These are phyloP conservation scores for Zoanthus sansibaricus DNA, from an alignment of 92 coral and sea anemone genomes.

Conservation along the genomic window DNA sequence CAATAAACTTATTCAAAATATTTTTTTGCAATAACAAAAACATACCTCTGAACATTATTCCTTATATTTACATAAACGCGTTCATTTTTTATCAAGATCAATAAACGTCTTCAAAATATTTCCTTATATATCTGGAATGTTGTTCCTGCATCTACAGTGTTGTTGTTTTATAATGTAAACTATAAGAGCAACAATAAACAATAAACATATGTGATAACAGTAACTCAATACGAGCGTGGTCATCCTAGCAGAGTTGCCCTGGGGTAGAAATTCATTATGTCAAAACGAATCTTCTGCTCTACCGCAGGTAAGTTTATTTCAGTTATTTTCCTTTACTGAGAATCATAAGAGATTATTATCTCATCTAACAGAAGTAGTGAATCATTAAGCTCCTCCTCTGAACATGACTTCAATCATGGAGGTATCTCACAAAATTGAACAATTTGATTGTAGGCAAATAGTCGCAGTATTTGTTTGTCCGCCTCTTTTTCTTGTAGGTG, in stretches of 20 bases:
- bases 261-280: neutral
- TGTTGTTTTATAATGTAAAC: neutral
- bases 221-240: neutral
- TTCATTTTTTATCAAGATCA: too few relatives aligned
- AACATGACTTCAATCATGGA: slow-evolving; percentile 24
- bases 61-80: too few relatives aligned
- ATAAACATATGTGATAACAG: neutral
- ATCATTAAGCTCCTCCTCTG: slow-evolving; percentile 14
- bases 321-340: slow-evolving; percentile 12
- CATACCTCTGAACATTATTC: too few relatives aligned
- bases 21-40: too few relatives aligned
- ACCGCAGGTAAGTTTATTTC: neutral
- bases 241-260: neutral
- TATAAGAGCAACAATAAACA: neutral
- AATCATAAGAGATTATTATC: slow-evolving; percentile 15
- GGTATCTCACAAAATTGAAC: neutral
- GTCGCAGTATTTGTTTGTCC: slow-evolving; percentile 17
- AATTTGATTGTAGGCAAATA: slow-evolving; percentile 38
- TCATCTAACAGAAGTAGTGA: slow-evolving; percentile 11
- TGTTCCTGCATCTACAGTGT: too few relatives aligned
- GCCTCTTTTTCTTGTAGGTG: slow-evolving; percentile 12
- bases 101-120: too few relatives aligned
- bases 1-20: too few relatives aligned
- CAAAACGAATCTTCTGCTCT: slow-evolving; percentile 1
- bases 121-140: too few relatives aligned